phyloP scores from a whole-genome alignment of 2,797 vertebrate genomes.

The Phataginus tricuspis region DNA sequence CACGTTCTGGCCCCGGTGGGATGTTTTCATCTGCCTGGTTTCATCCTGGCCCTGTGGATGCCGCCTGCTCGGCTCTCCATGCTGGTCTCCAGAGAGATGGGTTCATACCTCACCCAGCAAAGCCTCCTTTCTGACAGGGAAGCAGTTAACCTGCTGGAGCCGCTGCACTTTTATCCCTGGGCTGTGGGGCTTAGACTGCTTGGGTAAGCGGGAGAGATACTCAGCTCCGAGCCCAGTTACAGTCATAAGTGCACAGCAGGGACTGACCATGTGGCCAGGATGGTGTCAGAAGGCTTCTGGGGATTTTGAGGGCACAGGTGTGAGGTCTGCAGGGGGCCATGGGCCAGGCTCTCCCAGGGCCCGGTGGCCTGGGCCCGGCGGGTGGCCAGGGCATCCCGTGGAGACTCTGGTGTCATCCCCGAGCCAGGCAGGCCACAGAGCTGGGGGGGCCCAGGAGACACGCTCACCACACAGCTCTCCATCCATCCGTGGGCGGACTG shows the following conservation, averaged over 20 bases:
- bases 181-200: background rate
- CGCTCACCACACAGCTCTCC: fast-evolving
- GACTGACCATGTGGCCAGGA: background rate
- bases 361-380: background rate
- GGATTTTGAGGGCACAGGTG: background rate
- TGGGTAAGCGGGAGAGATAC: background rate
- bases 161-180: background rate
- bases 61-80: fast-evolving
- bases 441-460: background rate
- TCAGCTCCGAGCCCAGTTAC: background rate
- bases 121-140: background rate
- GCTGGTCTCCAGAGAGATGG: background rate
- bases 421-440: background rate
- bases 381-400: background rate
- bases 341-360: background rate
- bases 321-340: fast-evolving
- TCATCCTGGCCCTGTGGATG: background rate
- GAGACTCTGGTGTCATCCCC: fast-evolving
- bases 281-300: background rate
- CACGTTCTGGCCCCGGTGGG: fast-evolving
- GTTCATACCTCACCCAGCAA: fast-evolving
- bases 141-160: background rate
- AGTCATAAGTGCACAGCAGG: fast-evolving
- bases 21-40: background rate
- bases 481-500: too few relatives aligned